Evolutionary conservation across 2,797 vertebrate species (phyloP).

Genomic region (Paramormyrops hopkinsi): DNA sequence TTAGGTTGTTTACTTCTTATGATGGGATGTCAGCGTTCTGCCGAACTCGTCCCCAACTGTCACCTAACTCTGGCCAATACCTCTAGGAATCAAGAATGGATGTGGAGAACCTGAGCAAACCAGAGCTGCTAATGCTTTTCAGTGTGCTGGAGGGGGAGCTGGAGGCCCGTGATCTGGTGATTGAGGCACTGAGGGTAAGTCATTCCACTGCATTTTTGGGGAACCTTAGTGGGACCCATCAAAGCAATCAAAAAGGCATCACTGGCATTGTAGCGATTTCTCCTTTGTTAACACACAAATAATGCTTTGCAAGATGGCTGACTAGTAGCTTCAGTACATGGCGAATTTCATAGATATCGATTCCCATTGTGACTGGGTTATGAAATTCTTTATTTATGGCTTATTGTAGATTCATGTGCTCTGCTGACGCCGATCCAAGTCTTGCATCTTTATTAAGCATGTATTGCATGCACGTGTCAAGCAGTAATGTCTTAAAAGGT

Average conservation of each 20-base stretch:
- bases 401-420: neutral
- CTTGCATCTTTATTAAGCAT: neutral
- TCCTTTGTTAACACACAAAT: neutral
- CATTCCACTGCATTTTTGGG: neutral
- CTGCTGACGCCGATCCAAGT: neutral
- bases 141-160: slow-evolving; percentile 94
- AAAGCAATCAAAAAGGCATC: neutral
- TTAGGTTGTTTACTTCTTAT: neutral
- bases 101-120: slow-evolving; percentile 93
- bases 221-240: neutral
- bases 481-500: neutral
- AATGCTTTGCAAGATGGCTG: neutral
- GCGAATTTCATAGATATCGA: neutral
- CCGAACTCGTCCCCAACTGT: neutral
- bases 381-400: neutral
- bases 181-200: slow-evolving; percentile 90
- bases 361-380: neutral
- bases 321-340: neutral
- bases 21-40: neutral
- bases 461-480: neutral
- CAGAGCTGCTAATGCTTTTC: slow-evolving; percentile 89
- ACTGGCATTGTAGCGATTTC: neutral
- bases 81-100: slow-evolving; percentile 86
- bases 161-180: slow-evolving; percentile 93
- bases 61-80: slow-evolving; percentile 21